phyloP scores from a whole-genome alignment of 2,113 vertebrate genomes.

The Nothocercus nigrocapillus region DNA sequence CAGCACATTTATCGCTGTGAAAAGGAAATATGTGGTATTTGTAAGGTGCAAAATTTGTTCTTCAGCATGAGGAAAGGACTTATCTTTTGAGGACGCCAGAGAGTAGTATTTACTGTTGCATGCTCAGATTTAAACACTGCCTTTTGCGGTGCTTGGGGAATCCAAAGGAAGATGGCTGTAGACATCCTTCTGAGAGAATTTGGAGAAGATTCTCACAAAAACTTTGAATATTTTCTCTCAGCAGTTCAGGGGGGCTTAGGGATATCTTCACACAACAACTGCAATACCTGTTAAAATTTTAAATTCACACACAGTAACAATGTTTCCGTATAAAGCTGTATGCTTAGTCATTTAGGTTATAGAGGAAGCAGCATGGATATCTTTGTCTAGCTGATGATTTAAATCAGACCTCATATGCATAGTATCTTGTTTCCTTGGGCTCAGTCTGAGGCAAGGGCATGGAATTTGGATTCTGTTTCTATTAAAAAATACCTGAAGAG shows the following conservation, averaged over 20 bases:
- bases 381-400: background rate
- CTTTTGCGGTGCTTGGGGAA: background rate
- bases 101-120: background rate
- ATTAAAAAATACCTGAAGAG: background rate
- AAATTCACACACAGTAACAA: background rate
- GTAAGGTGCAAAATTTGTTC: background rate
- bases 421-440: rapidly evolving
- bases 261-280: background rate
- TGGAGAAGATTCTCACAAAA: background rate
- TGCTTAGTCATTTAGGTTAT: background rate
- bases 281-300: background rate
- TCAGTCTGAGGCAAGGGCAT: background rate
- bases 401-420: background rate
- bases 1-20: background rate
- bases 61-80: background rate
- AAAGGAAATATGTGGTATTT: background rate
- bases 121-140: background rate
- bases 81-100: background rate
- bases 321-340: background rate
- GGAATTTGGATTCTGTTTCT: background rate
- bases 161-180: background rate
- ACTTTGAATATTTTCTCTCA: background rate
- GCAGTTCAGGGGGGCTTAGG: background rate
- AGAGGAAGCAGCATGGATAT: background rate
- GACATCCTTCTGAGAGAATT: background rate